A percentile compares a stretch with the other conserved stretches of the same genome.
These are phyloP conservation scores for Paradoxurus hermaphroditus DNA, from an alignment of 2,113 vertebrate genomes.

Conservation along the genomic window DNA sequence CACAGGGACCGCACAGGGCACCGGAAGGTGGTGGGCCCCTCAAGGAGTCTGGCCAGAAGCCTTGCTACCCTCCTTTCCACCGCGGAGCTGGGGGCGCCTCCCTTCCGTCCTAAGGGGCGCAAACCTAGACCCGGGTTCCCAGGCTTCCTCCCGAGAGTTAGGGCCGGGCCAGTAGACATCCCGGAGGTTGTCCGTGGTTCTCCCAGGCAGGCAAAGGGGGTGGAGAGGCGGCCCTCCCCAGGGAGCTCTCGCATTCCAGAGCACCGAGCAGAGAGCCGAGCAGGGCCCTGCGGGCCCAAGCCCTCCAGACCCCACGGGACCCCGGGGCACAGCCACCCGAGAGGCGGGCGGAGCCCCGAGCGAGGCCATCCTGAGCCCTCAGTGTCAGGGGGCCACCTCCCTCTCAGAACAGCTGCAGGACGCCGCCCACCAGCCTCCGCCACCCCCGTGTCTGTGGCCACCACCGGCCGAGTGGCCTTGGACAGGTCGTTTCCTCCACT, in stretches of 20 bases:
- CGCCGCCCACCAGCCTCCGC: too few species aligned
- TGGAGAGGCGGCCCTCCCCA: neutral
- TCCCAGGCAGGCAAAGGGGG: neutral
- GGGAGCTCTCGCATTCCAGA: neutral
- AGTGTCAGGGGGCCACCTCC: neutral
- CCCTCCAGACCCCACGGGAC: neutral
- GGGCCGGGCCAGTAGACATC: fast-evolving
- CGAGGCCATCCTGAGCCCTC: neutral
- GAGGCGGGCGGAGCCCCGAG: neutral
- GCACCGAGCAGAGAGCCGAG: neutral
- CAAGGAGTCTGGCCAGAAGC: neutral
- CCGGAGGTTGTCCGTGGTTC: neutral
- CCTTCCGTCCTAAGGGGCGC: neutral
- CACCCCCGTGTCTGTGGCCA: fast-evolving
- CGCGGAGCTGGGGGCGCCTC: neutral
- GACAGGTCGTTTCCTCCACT: neutral
- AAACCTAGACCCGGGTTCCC: neutral
- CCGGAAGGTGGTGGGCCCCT: fast-evolving
- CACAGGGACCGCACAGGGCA: fast-evolving
- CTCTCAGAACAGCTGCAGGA: neutral
- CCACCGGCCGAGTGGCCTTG: neutral
- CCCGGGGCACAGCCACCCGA: neutral
- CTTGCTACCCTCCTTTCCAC: neutral
- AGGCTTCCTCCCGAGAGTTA: fast-evolving
- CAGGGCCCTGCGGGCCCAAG: neutral